Evolutionary conservation across 2,888 invertebrate species (phyloP).

Genomic region (Cephus pygmeus): DNA sequence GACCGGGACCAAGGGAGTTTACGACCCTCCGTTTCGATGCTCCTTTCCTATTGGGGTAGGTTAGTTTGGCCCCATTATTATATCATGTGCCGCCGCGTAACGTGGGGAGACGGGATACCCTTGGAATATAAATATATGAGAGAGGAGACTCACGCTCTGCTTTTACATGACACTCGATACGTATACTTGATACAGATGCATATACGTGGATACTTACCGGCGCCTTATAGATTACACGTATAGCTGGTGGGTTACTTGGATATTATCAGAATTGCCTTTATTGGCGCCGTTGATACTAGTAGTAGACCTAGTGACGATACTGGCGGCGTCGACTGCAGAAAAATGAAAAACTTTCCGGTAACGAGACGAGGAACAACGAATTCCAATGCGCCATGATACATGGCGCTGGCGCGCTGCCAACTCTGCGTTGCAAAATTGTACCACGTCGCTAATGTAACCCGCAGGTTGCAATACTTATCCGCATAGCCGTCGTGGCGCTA

Average conservation of each 20-base stretch:
- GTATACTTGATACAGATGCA: not conserved
- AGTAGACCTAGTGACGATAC: not conserved
- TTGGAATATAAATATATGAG: not conserved
- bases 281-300: not conserved
- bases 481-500: not conserved
- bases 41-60: constrained; percentile 28
- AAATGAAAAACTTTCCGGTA: constrained; percentile 36
- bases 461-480: not conserved
- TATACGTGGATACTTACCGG: not conserved
- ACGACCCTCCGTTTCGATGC: constrained; percentile 46
- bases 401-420: constrained; percentile 54
- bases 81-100: constrained; percentile 30
- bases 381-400: constrained; percentile 59
- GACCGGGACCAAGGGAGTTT: constrained; percentile 38
- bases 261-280: not conserved
- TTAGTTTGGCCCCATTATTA: constrained; percentile 47
- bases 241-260: not conserved
- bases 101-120: not conserved
- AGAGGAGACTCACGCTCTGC: not conserved
- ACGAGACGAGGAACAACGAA: constrained; percentile 60
- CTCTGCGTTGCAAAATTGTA: constrained; percentile 57
- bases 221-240: no score
- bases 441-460: constrained; percentile 50
- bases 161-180: not conserved
- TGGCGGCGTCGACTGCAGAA: not conserved